Percentiles rank a stretch among this genome's conserved stretches.
These are phyloP conservation scores for Numenius phaeopus DNA, from an alignment of 2,797 vertebrate genomes.

Conservation along the genomic window DNA sequence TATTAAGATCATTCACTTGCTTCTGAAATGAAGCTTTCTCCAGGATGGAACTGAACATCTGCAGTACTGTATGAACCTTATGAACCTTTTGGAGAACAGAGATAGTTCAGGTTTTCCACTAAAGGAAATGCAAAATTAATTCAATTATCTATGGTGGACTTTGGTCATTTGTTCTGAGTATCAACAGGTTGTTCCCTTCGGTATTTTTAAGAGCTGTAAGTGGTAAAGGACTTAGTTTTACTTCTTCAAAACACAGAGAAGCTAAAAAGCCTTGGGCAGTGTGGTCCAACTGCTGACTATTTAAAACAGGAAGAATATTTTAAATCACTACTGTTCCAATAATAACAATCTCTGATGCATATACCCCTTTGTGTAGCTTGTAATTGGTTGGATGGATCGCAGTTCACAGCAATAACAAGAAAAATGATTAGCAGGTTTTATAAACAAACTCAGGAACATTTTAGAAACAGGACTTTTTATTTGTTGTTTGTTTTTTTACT, in stretches of 20 bases:
- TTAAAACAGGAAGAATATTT: background rate
- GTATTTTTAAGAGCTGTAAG: background rate
- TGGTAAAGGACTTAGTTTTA: background rate
- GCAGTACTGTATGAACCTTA: background rate
- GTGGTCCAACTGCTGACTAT: background rate
- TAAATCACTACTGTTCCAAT: background rate
- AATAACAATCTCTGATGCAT: background rate
- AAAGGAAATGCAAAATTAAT: background rate
- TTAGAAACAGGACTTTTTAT: background rate
- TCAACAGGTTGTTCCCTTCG: background rate
- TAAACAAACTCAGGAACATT: background rate
- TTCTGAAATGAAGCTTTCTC: slow-evolving; percentile 17
- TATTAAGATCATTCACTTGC: background rate
- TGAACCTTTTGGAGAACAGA: background rate
- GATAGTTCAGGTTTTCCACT: background rate
- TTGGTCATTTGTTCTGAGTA: background rate
- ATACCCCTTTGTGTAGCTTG: background rate
- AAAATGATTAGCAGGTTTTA: background rate
- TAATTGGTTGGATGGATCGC: background rate
- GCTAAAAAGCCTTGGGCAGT: background rate
- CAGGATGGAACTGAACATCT: background rate
- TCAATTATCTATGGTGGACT: background rate
- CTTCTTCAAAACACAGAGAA: background rate
- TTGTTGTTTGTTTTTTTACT: background rate
- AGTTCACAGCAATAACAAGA: background rate